A percentile compares a stretch with the other conserved stretches of the same genome.
These are phyloP conservation scores for Quadroppia sp. DNA, from an alignment of 2,888 invertebrate species.

Conservation along the genomic window DNA sequence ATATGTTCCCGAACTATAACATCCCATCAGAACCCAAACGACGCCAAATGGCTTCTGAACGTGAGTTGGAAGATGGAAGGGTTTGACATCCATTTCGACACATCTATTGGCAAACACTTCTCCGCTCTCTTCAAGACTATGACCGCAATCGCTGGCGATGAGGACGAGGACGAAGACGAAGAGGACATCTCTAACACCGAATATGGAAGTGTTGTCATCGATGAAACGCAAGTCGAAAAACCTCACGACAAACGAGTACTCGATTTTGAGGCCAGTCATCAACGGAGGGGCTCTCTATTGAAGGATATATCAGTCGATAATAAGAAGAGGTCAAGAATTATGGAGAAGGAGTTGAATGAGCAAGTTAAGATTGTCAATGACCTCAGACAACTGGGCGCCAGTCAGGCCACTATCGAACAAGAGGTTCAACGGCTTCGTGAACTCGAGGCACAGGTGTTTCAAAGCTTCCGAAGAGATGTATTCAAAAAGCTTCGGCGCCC, in stretches of 20 bases:
- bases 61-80: conserved; percentile 99
- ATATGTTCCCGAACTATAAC: conserved; percentile 90
- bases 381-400: conserved; percentile 70
- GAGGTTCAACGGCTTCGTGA: conserved; percentile 88
- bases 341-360: conserved; percentile 96
- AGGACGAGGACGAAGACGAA: conserved; percentile 73
- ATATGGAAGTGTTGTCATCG: conserved; percentile 36
- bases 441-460: conserved; percentile 86
- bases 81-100: conserved; percentile 91
- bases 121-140: conserved; percentile 91
- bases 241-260: background rate
- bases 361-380: conserved; percentile 93
- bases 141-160: conserved; percentile 83
- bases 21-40: conserved; percentile 55
- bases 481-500: conserved; percentile 81
- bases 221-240: conserved; percentile 1
- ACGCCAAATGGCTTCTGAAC: conserved; percentile 97
- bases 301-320: conserved; percentile 53
- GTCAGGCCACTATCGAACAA: conserved; percentile 81
- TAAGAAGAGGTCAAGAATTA: conserved; percentile 71
- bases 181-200: conserved; percentile 65
- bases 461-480: conserved; percentile 89
- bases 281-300: background rate
- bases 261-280: background rate
- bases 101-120: conserved; percentile 90